These are phyloP conservation scores for Ficedula albicollis DNA, from an alignment of 2,797 vertebrate genomes.

Conservation along the genomic window DNA sequence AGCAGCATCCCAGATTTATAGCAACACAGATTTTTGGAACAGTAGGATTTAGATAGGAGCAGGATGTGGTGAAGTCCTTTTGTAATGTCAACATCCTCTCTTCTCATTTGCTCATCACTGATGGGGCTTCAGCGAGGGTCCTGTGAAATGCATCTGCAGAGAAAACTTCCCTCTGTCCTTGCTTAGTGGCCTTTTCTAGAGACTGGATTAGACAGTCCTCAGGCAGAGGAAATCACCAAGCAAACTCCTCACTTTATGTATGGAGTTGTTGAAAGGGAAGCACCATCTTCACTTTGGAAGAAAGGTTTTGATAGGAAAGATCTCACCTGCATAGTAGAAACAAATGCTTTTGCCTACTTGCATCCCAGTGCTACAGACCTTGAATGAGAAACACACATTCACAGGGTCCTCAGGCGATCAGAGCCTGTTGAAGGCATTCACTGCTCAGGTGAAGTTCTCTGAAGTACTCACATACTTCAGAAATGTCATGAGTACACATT, in stretches of 20 bases:
- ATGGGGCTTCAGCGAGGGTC: accelerated
- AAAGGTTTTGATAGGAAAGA: not conserved
- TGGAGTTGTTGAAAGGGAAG: not conserved
- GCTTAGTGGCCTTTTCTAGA: not conserved
- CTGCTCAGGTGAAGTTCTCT: not conserved
- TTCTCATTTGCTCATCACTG: not conserved
- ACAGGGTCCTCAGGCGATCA: not conserved
- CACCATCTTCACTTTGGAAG: not conserved
- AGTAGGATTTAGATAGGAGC: not conserved
- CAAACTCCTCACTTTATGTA: not conserved
- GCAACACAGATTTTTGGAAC: not conserved
- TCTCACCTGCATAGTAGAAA: not conserved
- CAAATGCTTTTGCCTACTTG: not conserved
- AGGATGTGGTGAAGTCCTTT: not conserved
- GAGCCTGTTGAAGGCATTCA: not conserved
- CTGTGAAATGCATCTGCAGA: not conserved
- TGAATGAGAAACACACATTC: not conserved
- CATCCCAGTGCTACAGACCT: not conserved
- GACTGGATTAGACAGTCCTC: not conserved
- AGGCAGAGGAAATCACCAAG: not conserved
- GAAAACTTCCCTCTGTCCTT: not conserved
- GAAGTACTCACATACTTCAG: not conserved
- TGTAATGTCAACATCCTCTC: not conserved
- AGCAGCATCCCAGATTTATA: not conserved
- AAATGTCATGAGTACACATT: accelerated